These are phyloP conservation scores for Diachasmimorpha longicaudata DNA, from an alignment of 1,140 invertebrate species.

Conservation along the genomic window DNA sequence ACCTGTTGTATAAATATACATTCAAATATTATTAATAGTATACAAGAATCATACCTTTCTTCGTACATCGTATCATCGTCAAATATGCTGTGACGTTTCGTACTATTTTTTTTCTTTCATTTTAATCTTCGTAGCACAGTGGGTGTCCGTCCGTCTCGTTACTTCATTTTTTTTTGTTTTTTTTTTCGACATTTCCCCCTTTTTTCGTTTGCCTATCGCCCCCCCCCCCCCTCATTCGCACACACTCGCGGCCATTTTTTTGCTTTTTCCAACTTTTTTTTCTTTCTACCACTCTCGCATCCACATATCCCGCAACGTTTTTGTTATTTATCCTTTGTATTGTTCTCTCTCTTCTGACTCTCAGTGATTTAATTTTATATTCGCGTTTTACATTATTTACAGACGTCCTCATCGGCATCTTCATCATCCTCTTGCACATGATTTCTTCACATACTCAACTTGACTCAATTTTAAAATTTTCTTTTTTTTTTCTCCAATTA, in stretches of 20 bases:
- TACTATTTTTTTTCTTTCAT: slow-evolving; percentile 6
- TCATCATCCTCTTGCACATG: slow-evolving; percentile 20
- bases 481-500: background rate
- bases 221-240: slow-evolving; percentile 23
- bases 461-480: slow-evolving; percentile 30
- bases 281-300: background rate
- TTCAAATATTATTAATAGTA: slow-evolving; percentile 61
- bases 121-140: slow-evolving; percentile 27
- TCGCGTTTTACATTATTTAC: slow-evolving; percentile 36
- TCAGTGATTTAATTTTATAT: slow-evolving; percentile 22
- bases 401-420: slow-evolving; percentile 27
- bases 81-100: slow-evolving; percentile 35
- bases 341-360: slow-evolving; percentile 10
- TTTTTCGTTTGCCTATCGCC: slow-evolving; percentile 4
- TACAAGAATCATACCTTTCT: slow-evolving; percentile 54
- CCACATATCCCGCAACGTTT: background rate
- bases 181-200: slow-evolving; percentile 24
- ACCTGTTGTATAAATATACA: slow-evolving; percentile 61
- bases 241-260: background rate
- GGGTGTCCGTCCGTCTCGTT: slow-evolving; percentile 30
- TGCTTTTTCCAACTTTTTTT: slow-evolving; percentile 13
- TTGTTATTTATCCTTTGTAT: background rate
- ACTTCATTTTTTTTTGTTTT: slow-evolving; percentile 16
- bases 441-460: slow-evolving; percentile 39
- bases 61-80: slow-evolving; percentile 35